Evolutionary conservation across 2,888 invertebrate genomes (phyloP).

Genomic region (Pollenia labialis): DNA sequence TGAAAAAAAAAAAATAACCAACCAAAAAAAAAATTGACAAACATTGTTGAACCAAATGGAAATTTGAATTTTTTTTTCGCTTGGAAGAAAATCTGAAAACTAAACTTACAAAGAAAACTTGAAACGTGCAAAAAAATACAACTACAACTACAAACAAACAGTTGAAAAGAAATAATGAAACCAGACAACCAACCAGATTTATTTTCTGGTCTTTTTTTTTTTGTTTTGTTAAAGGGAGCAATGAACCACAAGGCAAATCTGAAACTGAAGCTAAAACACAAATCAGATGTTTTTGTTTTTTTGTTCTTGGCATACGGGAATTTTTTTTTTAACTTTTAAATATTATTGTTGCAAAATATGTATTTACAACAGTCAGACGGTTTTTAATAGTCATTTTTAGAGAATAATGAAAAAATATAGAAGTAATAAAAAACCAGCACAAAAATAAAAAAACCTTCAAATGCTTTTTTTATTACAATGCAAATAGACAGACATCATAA

Average conservation of each 20-base stretch:
- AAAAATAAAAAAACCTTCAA: constrained; percentile 45
- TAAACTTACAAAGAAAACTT: constrained; percentile 32
- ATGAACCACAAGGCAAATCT: constrained; percentile 50
- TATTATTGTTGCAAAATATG: constrained; percentile 59
- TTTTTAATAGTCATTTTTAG: constrained; percentile 64
- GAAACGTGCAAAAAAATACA: not conserved
- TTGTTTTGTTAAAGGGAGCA: constrained; percentile 32
- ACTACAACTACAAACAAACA: constrained; percentile 1
- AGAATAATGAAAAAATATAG: constrained; percentile 36
- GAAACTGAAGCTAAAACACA: constrained; percentile 16
- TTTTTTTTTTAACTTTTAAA: constrained; percentile 28
- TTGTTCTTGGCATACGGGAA: constrained; percentile 27
- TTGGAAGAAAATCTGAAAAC: constrained; percentile 10
- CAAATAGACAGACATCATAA: constrained; percentile 62
- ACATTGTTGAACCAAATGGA: constrained; percentile 23
- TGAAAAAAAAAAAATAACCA: constrained; percentile 20
- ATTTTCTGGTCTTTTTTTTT: not conserved
- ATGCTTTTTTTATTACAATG: constrained; percentile 33
- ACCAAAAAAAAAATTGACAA: not conserved
- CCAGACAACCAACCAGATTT: constrained; percentile 54
- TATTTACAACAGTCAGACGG: constrained; percentile 38
- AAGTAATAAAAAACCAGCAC: constrained; percentile 39
- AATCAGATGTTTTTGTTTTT: constrained; percentile 20
- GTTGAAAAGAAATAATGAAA: constrained; percentile 10
- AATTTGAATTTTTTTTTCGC: constrained; percentile 34